A percentile compares a stretch with the other conserved stretches of the same genome.
phyloP scores from a whole-genome alignment of 2,113 vertebrate genomes.

The Larimichthys polyactis region DNA sequence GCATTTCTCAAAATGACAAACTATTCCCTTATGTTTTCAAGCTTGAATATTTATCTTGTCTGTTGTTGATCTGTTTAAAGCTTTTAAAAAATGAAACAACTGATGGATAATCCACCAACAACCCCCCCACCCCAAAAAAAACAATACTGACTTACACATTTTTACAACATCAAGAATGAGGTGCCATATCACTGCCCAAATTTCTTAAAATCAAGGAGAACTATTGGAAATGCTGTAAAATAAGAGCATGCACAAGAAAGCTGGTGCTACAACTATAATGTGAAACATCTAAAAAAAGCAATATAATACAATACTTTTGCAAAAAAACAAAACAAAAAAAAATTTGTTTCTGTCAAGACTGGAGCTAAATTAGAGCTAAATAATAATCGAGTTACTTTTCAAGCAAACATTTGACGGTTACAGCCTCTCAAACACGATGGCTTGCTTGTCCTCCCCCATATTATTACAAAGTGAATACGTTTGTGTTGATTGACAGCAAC shows the following conservation, averaged over 20 bases:
- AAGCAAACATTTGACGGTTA: background rate
- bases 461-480: background rate
- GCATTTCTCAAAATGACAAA: background rate
- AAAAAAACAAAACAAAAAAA: background rate
- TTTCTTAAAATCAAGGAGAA: background rate
- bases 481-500: background rate
- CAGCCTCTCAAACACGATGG: background rate
- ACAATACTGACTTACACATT: background rate
- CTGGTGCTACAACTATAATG: background rate
- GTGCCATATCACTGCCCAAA: slow-evolving; percentile 69
- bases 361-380: background rate
- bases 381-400: background rate
- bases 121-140: background rate
- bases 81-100: slow-evolving; percentile 15
- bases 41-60: slow-evolving; percentile 51
- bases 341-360: background rate
- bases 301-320: background rate
- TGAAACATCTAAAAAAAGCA: background rate
- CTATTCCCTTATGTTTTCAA: slow-evolving; percentile 22
- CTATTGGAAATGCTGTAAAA: slow-evolving; percentile 11
- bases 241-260: background rate
- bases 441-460: background rate
- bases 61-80: slow-evolving; percentile 15
- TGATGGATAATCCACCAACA: background rate
- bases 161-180: slow-evolving; percentile 30